Base-by-base conservation (phyloP, 2,888 invertebrate species). In the Toxonevra muliebris region DNA sequence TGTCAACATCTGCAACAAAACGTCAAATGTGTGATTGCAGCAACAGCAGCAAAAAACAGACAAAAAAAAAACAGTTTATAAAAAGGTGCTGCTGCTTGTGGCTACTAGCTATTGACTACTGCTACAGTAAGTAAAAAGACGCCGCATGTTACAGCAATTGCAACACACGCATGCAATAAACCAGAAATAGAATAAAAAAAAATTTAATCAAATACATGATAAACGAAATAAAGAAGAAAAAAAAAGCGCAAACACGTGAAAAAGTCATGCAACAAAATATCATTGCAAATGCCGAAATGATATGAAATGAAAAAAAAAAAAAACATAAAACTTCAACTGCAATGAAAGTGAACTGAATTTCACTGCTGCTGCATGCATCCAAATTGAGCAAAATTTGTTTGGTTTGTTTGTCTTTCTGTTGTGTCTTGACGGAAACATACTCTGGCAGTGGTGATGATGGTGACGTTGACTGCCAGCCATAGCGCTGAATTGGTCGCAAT, bases 331-430 rank as follows among this genome's bases (percentile, higher is more conserved):
- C 48, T 68, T 70, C 71, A 73, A n/a, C 71, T 67, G 69, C 66
- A 58, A 58, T 42, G 55, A 54, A 63, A 61, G 60, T 61, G 60
- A 66, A 68, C 55, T 59, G 60, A 40, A 76, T 75, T 77, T 75
- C 76, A 73, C 75, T 71, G 57, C 12, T 30, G 7, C 30, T 30
- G 30, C 30, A 30, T 30, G 30, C 7, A 30, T 30, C 30, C 30
- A 30, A 30, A 30, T 4, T 30, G 7, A 30, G 30, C 30, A 30
- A 30, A 30, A 30, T 30, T 30, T 30, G 30, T 11, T 13, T 57
- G 57, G 7, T 30, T 30, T 30, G 30, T 11, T 13, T 57, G 57
- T 30, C 40, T 15, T 2, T 57, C 30, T 57, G 13, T 57, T 53
- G 53, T 7, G 30, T 30, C 7, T 30, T 30, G 30, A 30, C 30